Evolutionary conservation across 2,888 invertebrate species (phyloP), one percentile per base, ranked within the genome.

Genomic region (Chalcosyrphus nemorum): DNA sequence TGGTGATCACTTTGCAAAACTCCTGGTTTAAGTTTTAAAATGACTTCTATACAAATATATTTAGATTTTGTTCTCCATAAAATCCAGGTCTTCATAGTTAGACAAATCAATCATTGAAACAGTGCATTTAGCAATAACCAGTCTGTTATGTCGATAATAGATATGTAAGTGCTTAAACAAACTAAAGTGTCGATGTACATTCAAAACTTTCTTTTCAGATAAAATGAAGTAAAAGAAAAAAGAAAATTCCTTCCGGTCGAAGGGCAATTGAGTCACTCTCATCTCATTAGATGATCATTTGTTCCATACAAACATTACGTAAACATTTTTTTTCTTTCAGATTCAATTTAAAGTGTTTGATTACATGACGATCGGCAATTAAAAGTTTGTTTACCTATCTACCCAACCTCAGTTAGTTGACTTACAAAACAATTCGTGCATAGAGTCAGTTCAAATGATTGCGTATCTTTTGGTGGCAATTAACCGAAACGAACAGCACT

Each of bases 381-480:
- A 68, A 68, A 43, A 61, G 61, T 59, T 68, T 68, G 15, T 45
- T 41, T 76, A 52, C 24, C 7, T 15, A 38, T 4, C 11, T 15
- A 38, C 4, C 11, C 21, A 15, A 52, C 68, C 52, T 47, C 75
- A 65, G 56, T 41, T 54, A 43, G 41, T 15, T 68, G 68, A 38
- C 70, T 81, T 75, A 70, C n/a, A 75, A 81, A 81, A 63, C 80
- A 74, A 81, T 61, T 81, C 68, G 56, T 70, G 81, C 61, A 75
- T 75, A 54, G 56, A 66, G 68, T 54, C 61, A 21, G 56, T 70
- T 47, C 13, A 45, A 59, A 68, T 43, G 56, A 78, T 63, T 74
- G 35, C 65, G 15, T 65, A 29, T 50, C 38, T 47, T 32, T 29
- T 56, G 6, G 6, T 29, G 24, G 66, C 21, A 66, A 68, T 81